Conservation (phyloP, 2,888 invertebrate genomes). For the Sepiola atlantica region DNA sequence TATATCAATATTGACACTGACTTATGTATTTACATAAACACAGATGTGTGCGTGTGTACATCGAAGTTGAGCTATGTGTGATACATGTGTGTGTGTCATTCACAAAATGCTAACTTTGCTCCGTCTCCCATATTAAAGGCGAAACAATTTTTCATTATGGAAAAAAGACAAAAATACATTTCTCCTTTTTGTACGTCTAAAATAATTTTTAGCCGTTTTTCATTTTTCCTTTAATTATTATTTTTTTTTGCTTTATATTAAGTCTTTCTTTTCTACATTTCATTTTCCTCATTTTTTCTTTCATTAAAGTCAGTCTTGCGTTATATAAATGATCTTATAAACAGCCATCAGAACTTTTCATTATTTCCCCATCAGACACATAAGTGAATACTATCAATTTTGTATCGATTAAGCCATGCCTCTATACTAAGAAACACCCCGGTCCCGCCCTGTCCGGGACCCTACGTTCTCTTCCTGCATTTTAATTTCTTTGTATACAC, state of each 20-base stretch:
- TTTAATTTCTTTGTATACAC: too few species aligned
- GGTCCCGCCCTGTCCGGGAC: too few species aligned
- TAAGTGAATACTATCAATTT: slow-evolving; percentile 16
- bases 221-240: too few species aligned
- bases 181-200: too few species aligned
- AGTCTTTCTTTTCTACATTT: neutral
- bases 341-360: neutral
- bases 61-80: neutral
- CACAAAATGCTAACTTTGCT: too few species aligned
- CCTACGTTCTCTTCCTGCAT: too few species aligned
- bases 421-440: neutral
- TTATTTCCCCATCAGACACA: slow-evolving; percentile 32
- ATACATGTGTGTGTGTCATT: neutral
- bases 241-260: too few species aligned
- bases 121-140: too few species aligned
- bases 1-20: too few species aligned
- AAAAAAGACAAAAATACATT: too few species aligned
- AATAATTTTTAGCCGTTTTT: too few species aligned
- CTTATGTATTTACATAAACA: neutral
- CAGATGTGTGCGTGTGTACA: neutral
- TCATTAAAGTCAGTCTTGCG: neutral
- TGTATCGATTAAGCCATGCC: neutral
- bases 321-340: slow-evolving; percentile 1
- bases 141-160: too few species aligned
- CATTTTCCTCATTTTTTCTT: neutral